These are phyloP conservation scores for Trichogramma pretiosum DNA, from an alignment of 1,140 invertebrate species.

Conservation along the genomic window DNA sequence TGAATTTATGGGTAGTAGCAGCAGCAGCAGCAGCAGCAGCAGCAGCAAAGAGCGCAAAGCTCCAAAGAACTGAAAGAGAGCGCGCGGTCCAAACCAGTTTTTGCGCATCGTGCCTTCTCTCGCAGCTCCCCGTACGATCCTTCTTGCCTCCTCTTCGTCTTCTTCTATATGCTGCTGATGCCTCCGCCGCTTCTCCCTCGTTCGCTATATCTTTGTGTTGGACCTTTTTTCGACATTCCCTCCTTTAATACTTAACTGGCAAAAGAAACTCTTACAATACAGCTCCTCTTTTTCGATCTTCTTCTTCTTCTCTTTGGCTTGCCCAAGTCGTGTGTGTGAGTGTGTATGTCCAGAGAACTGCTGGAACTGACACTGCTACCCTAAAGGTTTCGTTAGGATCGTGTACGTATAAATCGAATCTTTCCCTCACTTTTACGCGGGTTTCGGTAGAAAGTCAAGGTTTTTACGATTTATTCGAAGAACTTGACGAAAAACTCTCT, in stretches of 20 bases:
- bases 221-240: slow-evolving; percentile 14
- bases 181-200: not conserved
- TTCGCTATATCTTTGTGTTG: slow-evolving; percentile 5
- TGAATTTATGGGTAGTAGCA: slow-evolving; percentile 28
- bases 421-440: too few species aligned
- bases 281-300: slow-evolving; percentile 17
- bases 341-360: too few species aligned
- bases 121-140: not conserved
- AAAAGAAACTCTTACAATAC: too few species aligned
- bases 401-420: too few species aligned
- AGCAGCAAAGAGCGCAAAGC: slow-evolving; percentile 2
- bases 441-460: too few species aligned
- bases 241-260: too few species aligned
- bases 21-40: not conserved
- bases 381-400: too few species aligned
- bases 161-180: not conserved
- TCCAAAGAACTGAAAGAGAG: not conserved
- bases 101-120: slow-evolving; percentile 14
- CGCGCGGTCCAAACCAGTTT: slow-evolving; percentile 27
- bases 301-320: slow-evolving; percentile 3
- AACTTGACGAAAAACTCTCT: too few species aligned
- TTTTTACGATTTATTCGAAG: too few species aligned
- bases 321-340: too few species aligned
- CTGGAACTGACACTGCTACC: too few species aligned
- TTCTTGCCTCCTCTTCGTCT: not conserved